Base-by-base conservation (phyloP, 2,888 invertebrate species). In the Tenthredo scrophulariae region DNA sequence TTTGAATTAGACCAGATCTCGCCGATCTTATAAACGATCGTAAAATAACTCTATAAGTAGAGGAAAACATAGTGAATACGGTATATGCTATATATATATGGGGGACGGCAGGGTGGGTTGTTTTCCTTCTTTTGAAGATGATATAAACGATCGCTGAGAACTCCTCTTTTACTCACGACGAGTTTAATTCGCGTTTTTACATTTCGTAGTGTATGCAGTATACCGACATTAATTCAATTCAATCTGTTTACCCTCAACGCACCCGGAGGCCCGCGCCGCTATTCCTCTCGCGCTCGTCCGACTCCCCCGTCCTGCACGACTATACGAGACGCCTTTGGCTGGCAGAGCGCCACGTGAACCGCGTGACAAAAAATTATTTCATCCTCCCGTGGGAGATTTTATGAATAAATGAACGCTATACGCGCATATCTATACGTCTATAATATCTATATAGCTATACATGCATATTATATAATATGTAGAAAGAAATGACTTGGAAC, bases 171-270 rank as follows among this genome's bases (percentile, higher is more conserved):
- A 18, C 37, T 6, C 6, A 37, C 37, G 37, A 6, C 7, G 37
- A 37, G 29, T 54, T 77, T 77, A 77, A 77, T 77, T 77, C 29
- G 50, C 77, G 50, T 0, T n/a, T 77, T 77, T 50, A 77, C 77
- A 29, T 50, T 33, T 54, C 26, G 26, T 65, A 65, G 29, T 65
- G 9, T 65, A 13, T 67, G 10, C n/a, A n/a, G n/a, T 29, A 43
- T 33, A 77, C 77, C 29, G 33, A 54, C 33, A 54, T 22, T 77
- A 77, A 77, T 77, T 54, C 77, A 29, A 77, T 77, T 77, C 54
- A 77, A 77, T 77, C 77, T 54, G 77, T 77, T 77, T 77, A 77
- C 77, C 77, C 54, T 77, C 54, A 54, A 37, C n/a, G n/a, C 33
- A 29, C 50, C 33, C 67, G 67, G 77, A 54, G 29, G 18, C 29